Evolutionary conservation across 2,888 invertebrate species (phyloP).

Genomic region (Ischnura elegans): DNA sequence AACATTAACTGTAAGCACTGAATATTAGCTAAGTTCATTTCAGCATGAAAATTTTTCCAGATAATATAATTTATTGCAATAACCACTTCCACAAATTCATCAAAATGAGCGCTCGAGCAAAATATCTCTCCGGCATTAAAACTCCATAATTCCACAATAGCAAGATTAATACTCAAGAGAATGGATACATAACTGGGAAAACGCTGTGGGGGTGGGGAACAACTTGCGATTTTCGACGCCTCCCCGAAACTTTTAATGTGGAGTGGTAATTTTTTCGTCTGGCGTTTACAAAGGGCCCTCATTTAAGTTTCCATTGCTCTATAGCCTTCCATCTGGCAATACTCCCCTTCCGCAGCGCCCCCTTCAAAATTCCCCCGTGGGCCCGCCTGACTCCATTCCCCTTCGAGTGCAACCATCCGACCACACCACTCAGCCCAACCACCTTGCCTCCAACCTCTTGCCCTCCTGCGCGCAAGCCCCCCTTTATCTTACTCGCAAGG

Average conservation of each 20-base stretch:
- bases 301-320: background rate
- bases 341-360: background rate
- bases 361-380: background rate
- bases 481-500: background rate
- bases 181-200: background rate
- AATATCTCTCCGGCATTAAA: no score
- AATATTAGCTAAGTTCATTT: no score
- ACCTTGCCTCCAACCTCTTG: background rate
- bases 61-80: no score
- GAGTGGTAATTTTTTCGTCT: background rate
- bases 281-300: background rate
- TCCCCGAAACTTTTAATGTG: background rate
- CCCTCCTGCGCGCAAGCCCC: no score
- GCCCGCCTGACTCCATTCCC: background rate
- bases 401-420: background rate
- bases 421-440: slow-evolving; percentile 20
- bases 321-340: background rate
- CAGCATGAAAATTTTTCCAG: no score
- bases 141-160: no score
- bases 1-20: no score
- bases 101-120: no score
- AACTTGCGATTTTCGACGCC: background rate
- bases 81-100: no score
- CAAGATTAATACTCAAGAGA: background rate
- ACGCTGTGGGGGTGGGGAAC: background rate